phyloP scores from a whole-genome alignment of 2,888 invertebrate species.

The Drosophila conformis region DNA sequence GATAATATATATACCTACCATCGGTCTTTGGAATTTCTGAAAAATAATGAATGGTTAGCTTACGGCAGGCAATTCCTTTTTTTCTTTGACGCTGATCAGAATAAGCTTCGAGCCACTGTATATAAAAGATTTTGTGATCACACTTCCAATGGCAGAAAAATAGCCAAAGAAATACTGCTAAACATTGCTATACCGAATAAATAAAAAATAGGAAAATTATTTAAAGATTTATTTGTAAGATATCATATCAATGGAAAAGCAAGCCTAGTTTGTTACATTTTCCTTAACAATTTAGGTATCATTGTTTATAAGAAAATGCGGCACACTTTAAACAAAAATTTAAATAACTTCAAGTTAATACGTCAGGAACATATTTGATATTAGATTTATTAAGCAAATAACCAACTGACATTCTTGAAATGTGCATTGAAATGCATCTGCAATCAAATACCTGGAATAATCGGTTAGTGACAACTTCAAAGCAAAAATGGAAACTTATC shows the following conservation, averaged over 20 bases:
- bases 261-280: background rate
- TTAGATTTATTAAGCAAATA: background rate
- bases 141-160: background rate
- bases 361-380: background rate
- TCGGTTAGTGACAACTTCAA: constrained; percentile 38
- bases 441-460: constrained; percentile 21
- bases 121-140: background rate
- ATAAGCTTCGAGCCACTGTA: too few species aligned
- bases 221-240: background rate
- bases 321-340: background rate
- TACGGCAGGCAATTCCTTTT: too few species aligned
- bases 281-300: background rate
- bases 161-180: too few species aligned
- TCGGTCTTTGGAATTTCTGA: too few species aligned
- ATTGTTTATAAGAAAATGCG: background rate
- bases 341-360: background rate
- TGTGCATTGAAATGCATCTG: background rate
- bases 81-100: too few species aligned
- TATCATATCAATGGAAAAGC: background rate
- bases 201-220: background rate
- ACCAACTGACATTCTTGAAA: background rate
- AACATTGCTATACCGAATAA: background rate
- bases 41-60: too few species aligned
- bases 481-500: constrained; percentile 32
- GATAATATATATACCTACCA: too few species aligned